Base-by-base conservation (phyloP, 1,140 invertebrate genomes). In the Ostrea edulis region DNA sequence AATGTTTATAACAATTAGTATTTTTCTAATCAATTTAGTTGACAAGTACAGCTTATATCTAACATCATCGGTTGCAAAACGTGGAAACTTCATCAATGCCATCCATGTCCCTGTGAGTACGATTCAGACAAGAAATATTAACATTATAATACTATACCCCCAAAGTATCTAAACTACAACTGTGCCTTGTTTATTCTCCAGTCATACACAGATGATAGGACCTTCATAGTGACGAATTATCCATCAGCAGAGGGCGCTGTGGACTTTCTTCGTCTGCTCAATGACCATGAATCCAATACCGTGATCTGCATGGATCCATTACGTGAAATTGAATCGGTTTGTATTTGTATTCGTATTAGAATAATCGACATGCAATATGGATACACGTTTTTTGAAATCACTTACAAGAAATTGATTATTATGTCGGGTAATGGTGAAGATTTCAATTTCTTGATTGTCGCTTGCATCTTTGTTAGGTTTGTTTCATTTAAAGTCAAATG, bases 41-140 rank as follows among this genome's bases (percentile, higher is more conserved):
- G 68, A 77, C 68, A 77, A 77, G 68, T 77, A 77, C 68, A 77
- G 68, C 35, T 35, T 77, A 14, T 77, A 77, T 25, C 25, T 77
- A 14, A 77, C 68, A 9, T 77, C 68, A 11, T 77, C 68, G 25
- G 12, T 77, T 35, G 22, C 25, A 77, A 77, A 77, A 35, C 68
- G 68, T 29, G 68, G 68, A 22, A 77, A 25, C 68, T 77, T 29
- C 68, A 77, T 77, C 68, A 77, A 77, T 35, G 68, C 68, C 2
- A 77, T 77, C 8, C 22, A 77, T 25, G 25, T 77, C 0, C 29
- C 68, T 12, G 68, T 77, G 29, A 44, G 68, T 77, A 5, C 17
- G 0, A 2, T 7, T 62, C 0, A 44, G 35, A 44, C 0, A 12
- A 14, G 17, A 62, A 7, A 29, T 29, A 29, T 29, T 14, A 8